These are phyloP conservation scores for Agrotis segetum DNA, from an alignment of 2,888 invertebrate species.

Conservation along the genomic window DNA sequence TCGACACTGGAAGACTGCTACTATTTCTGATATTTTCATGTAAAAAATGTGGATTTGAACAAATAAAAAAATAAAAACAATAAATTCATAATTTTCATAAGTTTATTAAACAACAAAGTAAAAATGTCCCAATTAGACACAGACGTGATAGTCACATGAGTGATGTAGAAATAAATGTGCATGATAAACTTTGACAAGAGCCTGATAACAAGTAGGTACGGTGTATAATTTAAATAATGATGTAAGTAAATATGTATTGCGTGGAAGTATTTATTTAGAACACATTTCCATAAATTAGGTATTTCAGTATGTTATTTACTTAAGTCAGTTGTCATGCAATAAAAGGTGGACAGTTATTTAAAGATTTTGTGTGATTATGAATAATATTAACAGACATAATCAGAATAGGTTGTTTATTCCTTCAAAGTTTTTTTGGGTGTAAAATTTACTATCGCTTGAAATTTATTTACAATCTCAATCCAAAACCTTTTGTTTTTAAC, in stretches of 20 bases:
- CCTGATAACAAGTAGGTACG: conserved; percentile 30
- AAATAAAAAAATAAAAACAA: neutral
- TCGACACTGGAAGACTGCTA: too few species aligned
- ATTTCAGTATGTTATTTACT: neutral
- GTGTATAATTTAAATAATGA: conserved; percentile 38
- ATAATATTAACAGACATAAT: too few species aligned
- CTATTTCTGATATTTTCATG: too few species aligned
- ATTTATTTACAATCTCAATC: too few species aligned
- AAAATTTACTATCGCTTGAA: too few species aligned
- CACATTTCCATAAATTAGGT: conserved; percentile 8
- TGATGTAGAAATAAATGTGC: conserved; percentile 43
- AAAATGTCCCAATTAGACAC: conserved; percentile 49
- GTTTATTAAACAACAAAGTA: conserved; percentile 8
- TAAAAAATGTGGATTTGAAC: too few species aligned
- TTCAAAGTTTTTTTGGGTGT: too few species aligned
- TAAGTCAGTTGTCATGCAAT: too few species aligned
- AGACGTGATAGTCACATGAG: conserved; percentile 20
- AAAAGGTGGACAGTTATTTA: too few species aligned
- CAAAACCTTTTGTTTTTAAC: too few species aligned
- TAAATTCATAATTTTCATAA: neutral
- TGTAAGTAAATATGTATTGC: conserved; percentile 21
- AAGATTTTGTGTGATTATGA: too few species aligned
- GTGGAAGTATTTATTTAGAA: conserved; percentile 34
- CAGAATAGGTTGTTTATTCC: too few species aligned
- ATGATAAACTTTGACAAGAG: conserved; percentile 64